These are phyloP conservation scores for Thecophora atra DNA, from an alignment of 2,888 invertebrate species.

Conservation along the genomic window DNA sequence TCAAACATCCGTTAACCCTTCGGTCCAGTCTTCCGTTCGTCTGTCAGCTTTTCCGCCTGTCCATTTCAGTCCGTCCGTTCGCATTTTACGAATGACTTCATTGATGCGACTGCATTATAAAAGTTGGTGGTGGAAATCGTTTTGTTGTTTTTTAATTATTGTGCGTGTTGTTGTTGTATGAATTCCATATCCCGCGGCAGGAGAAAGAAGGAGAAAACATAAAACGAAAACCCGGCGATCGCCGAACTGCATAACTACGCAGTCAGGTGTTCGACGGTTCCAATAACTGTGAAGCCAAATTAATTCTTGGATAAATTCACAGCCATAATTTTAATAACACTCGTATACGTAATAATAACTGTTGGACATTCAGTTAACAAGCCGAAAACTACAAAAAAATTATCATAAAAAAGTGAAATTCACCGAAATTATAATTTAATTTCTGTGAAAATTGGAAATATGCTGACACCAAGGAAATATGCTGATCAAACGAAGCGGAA, in stretches of 20 bases:
- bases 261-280: conserved; percentile 20
- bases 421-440: background rate
- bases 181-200: too few relatives aligned
- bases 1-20: background rate
- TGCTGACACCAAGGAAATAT: too few relatives aligned
- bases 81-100: background rate
- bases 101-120: background rate
- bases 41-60: background rate
- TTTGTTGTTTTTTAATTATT: conserved; percentile 1
- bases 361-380: background rate
- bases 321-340: conserved; percentile 1
- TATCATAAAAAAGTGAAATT: too few relatives aligned
- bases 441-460: too few relatives aligned
- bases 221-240: background rate
- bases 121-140: background rate
- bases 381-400: conserved; percentile 1
- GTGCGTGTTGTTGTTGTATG: conserved; percentile 3
- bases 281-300: conserved; percentile 10
- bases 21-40: background rate
- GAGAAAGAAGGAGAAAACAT: background rate
- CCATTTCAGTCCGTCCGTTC: background rate
- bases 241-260: background rate
- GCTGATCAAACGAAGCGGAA: too few relatives aligned
- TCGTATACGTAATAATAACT: background rate
- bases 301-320: conserved; percentile 20